These are phyloP conservation scores for Heteractis magnifica DNA, from an alignment of 92 coral and sea anemone species.

Conservation along the genomic window DNA sequence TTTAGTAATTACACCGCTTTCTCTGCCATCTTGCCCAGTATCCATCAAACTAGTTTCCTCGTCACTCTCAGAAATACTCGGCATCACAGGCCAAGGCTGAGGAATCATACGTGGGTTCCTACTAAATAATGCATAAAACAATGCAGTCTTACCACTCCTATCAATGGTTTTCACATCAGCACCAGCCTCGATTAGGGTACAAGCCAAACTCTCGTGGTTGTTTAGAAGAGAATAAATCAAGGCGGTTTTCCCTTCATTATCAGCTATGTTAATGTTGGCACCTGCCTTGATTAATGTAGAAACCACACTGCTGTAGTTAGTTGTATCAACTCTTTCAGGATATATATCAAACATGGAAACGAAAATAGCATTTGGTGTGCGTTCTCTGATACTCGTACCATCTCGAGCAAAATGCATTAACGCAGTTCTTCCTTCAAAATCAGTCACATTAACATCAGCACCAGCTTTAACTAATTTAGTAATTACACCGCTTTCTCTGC, in stretches of 20 bases:
- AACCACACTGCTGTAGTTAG: background rate
- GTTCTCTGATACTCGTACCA: background rate
- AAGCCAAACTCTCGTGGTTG: background rate
- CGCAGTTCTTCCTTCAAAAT: background rate
- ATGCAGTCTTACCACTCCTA: background rate
- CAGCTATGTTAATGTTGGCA: background rate
- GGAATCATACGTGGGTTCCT: background rate
- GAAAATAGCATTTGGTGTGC: background rate
- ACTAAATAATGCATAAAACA: background rate
- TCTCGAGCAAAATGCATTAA: background rate
- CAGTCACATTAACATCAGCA: background rate
- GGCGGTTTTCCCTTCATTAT: background rate
- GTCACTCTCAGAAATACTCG: background rate
- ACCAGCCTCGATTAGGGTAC: background rate
- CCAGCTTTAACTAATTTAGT: background rate
- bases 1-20: background rate
- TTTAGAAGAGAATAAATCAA: background rate
- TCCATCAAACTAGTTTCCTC: background rate
- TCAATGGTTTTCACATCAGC: background rate
- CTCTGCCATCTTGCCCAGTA: background rate
- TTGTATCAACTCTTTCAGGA: background rate
- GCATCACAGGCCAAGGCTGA: background rate
- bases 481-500: background rate
- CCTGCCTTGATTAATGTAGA: background rate
- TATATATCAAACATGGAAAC: background rate